Evolutionary conservation across 2,888 invertebrate genomes (phyloP).

Genomic region (Amiota communis): DNA sequence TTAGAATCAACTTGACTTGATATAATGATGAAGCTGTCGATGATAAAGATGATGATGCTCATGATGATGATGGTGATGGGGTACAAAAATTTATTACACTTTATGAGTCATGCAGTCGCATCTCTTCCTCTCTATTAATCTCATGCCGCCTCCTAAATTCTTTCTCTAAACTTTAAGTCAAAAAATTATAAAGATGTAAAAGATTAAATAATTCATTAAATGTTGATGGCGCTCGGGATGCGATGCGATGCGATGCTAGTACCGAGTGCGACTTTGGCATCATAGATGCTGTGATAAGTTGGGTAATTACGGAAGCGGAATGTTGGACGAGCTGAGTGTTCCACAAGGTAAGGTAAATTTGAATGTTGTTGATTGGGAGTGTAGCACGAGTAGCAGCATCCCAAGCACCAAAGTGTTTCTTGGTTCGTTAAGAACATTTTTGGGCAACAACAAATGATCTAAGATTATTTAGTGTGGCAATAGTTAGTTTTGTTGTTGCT

Average conservation of each 20-base stretch:
- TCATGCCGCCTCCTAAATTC: no score
- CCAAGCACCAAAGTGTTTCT: no score
- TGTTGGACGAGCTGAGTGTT: conserved; percentile 34
- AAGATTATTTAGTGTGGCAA: not conserved
- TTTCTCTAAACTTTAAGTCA: not conserved
- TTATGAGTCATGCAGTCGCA: not conserved
- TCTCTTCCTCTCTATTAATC: not conserved
- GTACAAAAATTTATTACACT: conserved; percentile 12
- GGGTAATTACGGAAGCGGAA: conserved; percentile 61
- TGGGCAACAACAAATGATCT: no score
- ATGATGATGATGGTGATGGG: not conserved
- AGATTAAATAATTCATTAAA: conserved; percentile 66
- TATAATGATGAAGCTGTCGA: not conserved
- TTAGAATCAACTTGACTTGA: no score
- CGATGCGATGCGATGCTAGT: not conserved
- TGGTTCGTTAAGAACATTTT: no score
- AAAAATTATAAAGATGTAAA: conserved; percentile 51
- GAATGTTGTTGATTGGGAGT: not conserved
- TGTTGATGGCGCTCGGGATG: conserved; percentile 43
- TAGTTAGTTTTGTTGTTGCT: not conserved
- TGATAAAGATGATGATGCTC: not conserved
- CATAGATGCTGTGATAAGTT: conserved; percentile 65
- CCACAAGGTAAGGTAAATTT: not conserved
- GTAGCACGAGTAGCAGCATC: not conserved
- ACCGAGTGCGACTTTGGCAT: conserved; percentile 38